phyloP scores from a whole-genome alignment of 2,888 invertebrate genomes.

The Homarus gammarus region DNA sequence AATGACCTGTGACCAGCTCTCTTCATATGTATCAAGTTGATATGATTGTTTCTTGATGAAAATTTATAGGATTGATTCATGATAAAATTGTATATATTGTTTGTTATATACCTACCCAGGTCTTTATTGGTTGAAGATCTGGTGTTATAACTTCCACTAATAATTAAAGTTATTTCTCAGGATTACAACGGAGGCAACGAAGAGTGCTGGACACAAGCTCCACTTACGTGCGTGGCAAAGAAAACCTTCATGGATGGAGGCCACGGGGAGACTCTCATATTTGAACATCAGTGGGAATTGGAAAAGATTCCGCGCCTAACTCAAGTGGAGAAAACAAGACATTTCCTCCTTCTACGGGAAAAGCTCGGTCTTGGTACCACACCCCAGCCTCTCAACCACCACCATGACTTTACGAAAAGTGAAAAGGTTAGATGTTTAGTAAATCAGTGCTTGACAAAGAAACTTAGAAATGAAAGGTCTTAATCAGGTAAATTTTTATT shows the following conservation, averaged over 20 bases:
- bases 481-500: too few species aligned
- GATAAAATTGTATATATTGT: conserved; percentile 33
- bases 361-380: conserved; percentile 88
- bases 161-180: conserved; percentile 80
- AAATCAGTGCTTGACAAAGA: too few species aligned
- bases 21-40: conserved; percentile 67
- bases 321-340: conserved; percentile 95
- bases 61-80: conserved; percentile 29
- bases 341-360: conserved; percentile 93
- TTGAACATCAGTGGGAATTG: conserved; percentile 99
- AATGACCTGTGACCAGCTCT: conserved; percentile 68
- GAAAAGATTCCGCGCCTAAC: conserved; percentile 98
- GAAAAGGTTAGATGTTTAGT: conserved; percentile 85
- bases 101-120: background rate
- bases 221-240: conserved; percentile 98
- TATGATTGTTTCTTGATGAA: conserved; percentile 23
- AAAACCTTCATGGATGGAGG: conserved; percentile 98
- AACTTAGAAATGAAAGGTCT: too few species aligned
- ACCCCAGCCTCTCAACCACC: conserved; percentile 64
- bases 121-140: background rate
- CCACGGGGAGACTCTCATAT: conserved; percentile 99
- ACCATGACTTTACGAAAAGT: conserved; percentile 92
- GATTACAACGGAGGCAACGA: conserved; percentile 95
- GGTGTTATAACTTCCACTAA: background rate
- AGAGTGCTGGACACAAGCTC: conserved; percentile 98